Evolutionary conservation across 2,888 invertebrate species (phyloP).

Genomic region (Pristionchus entomophagus): DNA sequence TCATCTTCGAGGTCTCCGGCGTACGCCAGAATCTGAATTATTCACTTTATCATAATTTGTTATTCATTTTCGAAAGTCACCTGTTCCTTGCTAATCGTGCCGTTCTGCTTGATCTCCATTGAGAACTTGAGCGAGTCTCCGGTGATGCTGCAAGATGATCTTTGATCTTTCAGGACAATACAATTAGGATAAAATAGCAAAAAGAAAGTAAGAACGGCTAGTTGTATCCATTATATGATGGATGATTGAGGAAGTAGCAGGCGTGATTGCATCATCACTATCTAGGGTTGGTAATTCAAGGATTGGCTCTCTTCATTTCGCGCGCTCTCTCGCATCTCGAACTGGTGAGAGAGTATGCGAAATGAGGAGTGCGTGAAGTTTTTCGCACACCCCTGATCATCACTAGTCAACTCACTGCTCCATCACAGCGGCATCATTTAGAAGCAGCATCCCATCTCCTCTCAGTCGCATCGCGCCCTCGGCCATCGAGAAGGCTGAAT

Average conservation of each 20-base stretch:
- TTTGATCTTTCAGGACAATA: neutral
- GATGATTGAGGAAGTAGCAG: neutral
- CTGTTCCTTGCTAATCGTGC: conserved; percentile 11
- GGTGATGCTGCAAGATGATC: conserved; percentile 1
- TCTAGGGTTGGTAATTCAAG: neutral
- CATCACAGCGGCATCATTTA: conserved; percentile 58
- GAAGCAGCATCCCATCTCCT: conserved; percentile 58
- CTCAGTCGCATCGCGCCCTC: conserved; percentile 33
- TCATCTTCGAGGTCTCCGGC: conserved; percentile 36
- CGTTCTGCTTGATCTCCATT: conserved; percentile 42
- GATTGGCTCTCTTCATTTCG: too few species aligned
- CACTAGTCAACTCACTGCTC: conserved; percentile 59
- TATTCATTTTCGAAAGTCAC: neutral
- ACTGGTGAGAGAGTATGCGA: too few species aligned
- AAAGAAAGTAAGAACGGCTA: too few species aligned
- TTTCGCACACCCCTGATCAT: too few species aligned
- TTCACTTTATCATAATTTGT: neutral
- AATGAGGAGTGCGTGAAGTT: too few species aligned
- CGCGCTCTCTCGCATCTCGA: too few species aligned
- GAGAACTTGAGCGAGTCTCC: conserved; percentile 14
- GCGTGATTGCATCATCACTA: neutral
- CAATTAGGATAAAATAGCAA: neutral
- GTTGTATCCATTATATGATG: too few species aligned
- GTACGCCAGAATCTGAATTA: conserved; percentile 33
- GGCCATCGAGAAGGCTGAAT: conserved; percentile 33